phyloP scores from a whole-genome alignment of 1,140 invertebrate genomes.

The Ceratitis capitata region DNA sequence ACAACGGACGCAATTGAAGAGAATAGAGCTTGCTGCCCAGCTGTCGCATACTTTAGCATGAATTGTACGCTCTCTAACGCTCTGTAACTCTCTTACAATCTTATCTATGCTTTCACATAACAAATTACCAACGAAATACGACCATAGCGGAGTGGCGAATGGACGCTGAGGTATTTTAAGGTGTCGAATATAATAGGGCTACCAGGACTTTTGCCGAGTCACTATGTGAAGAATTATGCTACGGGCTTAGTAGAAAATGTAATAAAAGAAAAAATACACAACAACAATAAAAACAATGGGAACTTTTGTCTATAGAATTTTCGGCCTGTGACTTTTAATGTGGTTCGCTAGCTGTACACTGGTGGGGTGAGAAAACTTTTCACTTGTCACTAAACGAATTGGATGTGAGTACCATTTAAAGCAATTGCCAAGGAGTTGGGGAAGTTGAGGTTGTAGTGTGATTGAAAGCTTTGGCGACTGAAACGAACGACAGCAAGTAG shows the following conservation, averaged over 20 bases:
- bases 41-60: not conserved
- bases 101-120: not conserved
- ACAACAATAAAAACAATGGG: not conserved
- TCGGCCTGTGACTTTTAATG: not conserved
- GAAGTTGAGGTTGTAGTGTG: not conserved
- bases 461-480: slow-evolving; percentile 15
- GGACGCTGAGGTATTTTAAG: not conserved
- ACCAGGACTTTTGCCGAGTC: not conserved
- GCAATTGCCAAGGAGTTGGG: not conserved
- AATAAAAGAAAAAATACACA: not conserved
- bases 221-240: not conserved
- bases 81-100: not conserved
- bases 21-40: not conserved
- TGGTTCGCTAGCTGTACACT: not conserved
- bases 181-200: not conserved
- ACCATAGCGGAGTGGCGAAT: not conserved
- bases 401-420: not conserved
- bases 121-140: not conserved
- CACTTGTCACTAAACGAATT: not conserved
- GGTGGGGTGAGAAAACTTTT: not conserved
- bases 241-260: not conserved
- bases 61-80: not conserved
- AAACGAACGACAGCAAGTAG: not conserved
- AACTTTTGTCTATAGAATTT: not conserved
- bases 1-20: not conserved